Base-by-base conservation (phyloP, 2,888 invertebrate species). In the Deroplatys truncata region DNA sequence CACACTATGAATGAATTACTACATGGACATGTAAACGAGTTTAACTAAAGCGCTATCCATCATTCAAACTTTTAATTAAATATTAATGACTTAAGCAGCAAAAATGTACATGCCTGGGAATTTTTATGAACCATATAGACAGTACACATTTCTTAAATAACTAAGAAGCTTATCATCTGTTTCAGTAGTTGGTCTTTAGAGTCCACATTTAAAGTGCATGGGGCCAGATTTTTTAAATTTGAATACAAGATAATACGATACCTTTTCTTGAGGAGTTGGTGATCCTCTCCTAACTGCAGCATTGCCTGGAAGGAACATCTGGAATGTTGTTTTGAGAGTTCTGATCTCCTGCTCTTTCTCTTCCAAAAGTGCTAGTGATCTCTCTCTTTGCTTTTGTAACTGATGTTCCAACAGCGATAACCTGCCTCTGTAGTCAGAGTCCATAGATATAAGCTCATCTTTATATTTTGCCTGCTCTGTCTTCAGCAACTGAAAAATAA, bases 341-440 rank as follows among this genome's bases (percentile, higher is more conserved):
- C 95, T 94, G 16, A 97, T 96, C 92, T 96, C 96, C 91, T 95
- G 95, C 91, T 98, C 98, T 49, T 98, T 97, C 92, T 98, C 98
- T 28, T 97, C 96, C 82, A 98, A 93, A 35, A 98, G 93, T 3
- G 95, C 95, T 15, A 98, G 94, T 82, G 98, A 97, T 82, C 98
- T 94, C 89, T 97, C 97, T 0, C 98, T 94, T 92, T 98, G 98
- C n/a, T 96, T 96, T 85, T 95, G 94, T 8, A 97, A 94, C 92
- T 97, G 96, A 91, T 96, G 96, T 92, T 98, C 97, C 89, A 97
- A 92, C 84, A 95, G 94, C 20, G 94, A 93, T 1, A 95, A 92
- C 91, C 94, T 95, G 28, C 93, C 93, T 43, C 95, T 94, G 91
- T 93, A 94, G 90, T 95, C 95, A 83, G 94, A 94, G 91, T 96